phyloP scores from a whole-genome alignment of 2,113 vertebrate genomes.

The Scatophagus argus region DNA sequence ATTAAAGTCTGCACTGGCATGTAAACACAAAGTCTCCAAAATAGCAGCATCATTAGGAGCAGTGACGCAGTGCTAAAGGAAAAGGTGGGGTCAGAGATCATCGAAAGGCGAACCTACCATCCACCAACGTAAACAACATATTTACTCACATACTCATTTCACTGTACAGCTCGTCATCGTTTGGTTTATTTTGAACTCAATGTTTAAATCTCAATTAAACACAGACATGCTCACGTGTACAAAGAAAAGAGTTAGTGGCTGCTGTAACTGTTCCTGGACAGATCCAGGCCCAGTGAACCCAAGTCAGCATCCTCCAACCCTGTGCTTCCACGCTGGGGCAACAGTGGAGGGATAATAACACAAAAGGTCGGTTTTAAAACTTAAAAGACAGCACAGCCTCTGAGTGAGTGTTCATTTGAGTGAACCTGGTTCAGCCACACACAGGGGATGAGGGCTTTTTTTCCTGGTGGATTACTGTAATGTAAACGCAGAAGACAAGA shows the following conservation, averaged over 20 bases:
- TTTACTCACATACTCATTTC: no score
- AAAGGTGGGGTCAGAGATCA: conserved; percentile 14
- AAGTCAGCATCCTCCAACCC: neutral
- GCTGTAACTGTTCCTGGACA: neutral
- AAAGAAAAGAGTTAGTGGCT: neutral
- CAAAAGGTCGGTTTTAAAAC: neutral
- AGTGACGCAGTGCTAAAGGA: conserved; percentile 3
- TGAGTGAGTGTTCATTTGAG: neutral
- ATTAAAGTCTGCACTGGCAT: conserved; percentile 2
- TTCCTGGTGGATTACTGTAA: neutral
- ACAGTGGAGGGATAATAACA: neutral
- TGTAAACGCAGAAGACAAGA: neutral
- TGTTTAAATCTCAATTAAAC: neutral
- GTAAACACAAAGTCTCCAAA: conserved; percentile 6
- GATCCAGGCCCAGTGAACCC: neutral
- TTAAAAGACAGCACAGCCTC: neutral
- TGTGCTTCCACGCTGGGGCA: no score
- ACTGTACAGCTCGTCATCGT: neutral
- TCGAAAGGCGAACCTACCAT: conserved; percentile 16
- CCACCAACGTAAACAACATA: conserved; percentile 7
- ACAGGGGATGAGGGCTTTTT: no score
- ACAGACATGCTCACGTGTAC: neutral
- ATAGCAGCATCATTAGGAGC: conserved; percentile 40
- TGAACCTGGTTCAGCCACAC: neutral
- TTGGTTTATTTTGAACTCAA: neutral